Percentiles rank a stretch among this genome's conserved stretches.
Conservation (phyloP, 2,113 vertebrate genomes). For the Corythoichthys intestinalis region DNA sequence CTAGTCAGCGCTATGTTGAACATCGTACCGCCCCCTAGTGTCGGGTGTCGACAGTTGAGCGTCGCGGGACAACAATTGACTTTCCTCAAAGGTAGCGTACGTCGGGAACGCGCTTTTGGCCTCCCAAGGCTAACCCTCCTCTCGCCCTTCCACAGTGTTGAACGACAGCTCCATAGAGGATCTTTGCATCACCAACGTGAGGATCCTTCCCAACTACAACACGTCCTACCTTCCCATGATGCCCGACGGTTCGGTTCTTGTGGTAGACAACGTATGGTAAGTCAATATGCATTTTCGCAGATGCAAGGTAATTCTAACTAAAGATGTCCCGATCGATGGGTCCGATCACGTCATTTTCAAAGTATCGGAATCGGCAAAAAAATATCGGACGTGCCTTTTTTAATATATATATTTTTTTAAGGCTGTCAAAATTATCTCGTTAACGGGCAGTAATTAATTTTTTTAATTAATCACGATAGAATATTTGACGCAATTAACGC, state of each 20-base stretch:
- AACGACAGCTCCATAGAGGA: slow-evolving; percentile 85
- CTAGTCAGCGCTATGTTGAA: slow-evolving; percentile 85
- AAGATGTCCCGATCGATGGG: no score
- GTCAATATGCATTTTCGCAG: slow-evolving; percentile 8
- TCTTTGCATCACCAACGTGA: slow-evolving; percentile 77
- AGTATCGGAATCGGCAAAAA: no score
- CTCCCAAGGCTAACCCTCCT: not conserved
- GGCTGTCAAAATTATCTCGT: no score
- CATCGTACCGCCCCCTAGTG: slow-evolving; percentile 80
- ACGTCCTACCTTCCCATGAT: slow-evolving; percentile 87
- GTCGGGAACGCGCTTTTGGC: no score
- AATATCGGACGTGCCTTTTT: no score
- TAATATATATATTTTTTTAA: no score
- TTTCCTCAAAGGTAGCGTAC: slow-evolving; percentile 76
- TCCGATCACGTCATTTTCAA: no score
- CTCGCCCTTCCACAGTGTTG: slow-evolving; percentile 65
- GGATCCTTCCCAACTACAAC: slow-evolving; percentile 84
- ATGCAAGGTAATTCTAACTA: no score
- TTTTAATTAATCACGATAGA: no score
- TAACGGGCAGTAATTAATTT: no score
- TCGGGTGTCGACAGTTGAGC: slow-evolving; percentile 83
- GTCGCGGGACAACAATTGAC: slow-evolving; percentile 83
- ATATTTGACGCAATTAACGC: no score
- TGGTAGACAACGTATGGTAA: slow-evolving; percentile 87
- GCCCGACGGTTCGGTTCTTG: slow-evolving; percentile 85